Percentiles rank a stretch among this genome's conserved stretches.
phyloP scores from a whole-genome alignment of 2,797 vertebrate species.

The Pseudochromis fuscus region DNA sequence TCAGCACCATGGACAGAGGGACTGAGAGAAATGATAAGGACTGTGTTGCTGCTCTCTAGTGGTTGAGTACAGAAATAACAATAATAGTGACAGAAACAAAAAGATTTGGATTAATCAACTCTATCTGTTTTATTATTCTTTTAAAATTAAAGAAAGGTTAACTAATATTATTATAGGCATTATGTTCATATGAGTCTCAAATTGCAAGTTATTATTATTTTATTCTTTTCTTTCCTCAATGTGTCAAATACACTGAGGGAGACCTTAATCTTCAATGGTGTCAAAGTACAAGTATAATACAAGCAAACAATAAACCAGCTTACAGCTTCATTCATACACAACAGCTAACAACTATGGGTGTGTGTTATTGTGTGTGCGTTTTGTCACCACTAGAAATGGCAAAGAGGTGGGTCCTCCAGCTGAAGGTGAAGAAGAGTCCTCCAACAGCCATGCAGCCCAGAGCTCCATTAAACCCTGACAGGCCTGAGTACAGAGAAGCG shows the following conservation, averaged over 20 bases:
- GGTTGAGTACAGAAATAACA: not conserved
- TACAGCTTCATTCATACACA: no score
- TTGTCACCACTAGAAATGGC: slow-evolving; percentile 80
- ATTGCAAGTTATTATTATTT: no score
- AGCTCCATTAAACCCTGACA: slow-evolving; percentile 83
- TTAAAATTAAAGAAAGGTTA: not conserved
- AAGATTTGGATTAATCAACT: no score
- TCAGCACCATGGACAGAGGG: slow-evolving; percentile 42
- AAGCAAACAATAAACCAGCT: no score
- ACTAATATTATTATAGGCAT: no score
- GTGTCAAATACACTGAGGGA: no score
- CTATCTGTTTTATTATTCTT: not conserved
- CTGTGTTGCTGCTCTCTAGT: not conserved
- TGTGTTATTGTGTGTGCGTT: not conserved
- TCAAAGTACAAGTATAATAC: no score
- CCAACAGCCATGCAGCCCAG: slow-evolving; percentile 84
- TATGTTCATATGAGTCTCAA: no score
- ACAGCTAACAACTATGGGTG: not conserved
- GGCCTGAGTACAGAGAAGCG: slow-evolving; percentile 77
- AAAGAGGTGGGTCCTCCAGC: slow-evolving; percentile 81
- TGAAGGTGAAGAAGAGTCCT: slow-evolving; percentile 81
- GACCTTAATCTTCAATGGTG: no score
- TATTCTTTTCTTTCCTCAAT: no score
- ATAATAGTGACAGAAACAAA: not conserved
- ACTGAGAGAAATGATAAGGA: rapidly evolving